Evolutionary conservation across 2,113 vertebrate genomes (phyloP).

Genomic region (Entelurus aequoreus): DNA sequence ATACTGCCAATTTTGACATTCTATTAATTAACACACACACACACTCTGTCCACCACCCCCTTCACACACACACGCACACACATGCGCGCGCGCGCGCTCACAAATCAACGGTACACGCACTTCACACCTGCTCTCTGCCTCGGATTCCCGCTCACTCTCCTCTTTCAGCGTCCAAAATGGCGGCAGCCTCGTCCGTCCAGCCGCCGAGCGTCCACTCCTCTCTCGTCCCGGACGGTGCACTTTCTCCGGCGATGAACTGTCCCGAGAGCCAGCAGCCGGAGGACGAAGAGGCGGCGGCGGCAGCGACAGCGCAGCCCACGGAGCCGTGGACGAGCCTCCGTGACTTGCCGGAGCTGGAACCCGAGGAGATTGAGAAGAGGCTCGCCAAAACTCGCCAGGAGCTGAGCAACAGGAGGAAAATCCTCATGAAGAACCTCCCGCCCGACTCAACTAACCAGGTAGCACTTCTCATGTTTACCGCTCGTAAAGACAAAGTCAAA

Average conservation of each 20-base stretch:
- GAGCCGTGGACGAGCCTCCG: slow-evolving; percentile 56
- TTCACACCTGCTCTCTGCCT: slow-evolving; percentile 34
- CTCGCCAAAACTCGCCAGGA: slow-evolving; percentile 82
- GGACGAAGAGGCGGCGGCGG: slow-evolving; percentile 52
- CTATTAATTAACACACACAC: slow-evolving; percentile 20
- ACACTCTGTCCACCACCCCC: too few species aligned
- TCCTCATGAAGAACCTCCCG: slow-evolving; percentile 89
- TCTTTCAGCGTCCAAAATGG: slow-evolving; percentile 71
- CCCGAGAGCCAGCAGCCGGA: slow-evolving; percentile 57
- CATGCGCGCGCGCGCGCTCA: not conserved
- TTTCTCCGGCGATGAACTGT: slow-evolving; percentile 64
- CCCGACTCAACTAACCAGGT: slow-evolving; percentile 89
- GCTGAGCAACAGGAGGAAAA: slow-evolving; percentile 93
- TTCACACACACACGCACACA: not conserved
- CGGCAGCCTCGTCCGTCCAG: slow-evolving; percentile 77
- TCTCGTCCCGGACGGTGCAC: slow-evolving; percentile 60
- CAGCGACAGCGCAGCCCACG: slow-evolving; percentile 31
- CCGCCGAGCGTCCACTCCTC: slow-evolving; percentile 69
- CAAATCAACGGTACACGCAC: not conserved
- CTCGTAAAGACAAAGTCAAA: slow-evolving; percentile 8
- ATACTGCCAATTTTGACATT: not conserved
- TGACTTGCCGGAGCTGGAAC: slow-evolving; percentile 71
- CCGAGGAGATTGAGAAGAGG: slow-evolving; percentile 78
- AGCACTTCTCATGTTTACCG: slow-evolving; percentile 7
- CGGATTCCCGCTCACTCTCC: slow-evolving; percentile 54